phyloP scores from a whole-genome alignment of 92 coral and sea anemone species.

The Scolanthus callimorphus region DNA sequence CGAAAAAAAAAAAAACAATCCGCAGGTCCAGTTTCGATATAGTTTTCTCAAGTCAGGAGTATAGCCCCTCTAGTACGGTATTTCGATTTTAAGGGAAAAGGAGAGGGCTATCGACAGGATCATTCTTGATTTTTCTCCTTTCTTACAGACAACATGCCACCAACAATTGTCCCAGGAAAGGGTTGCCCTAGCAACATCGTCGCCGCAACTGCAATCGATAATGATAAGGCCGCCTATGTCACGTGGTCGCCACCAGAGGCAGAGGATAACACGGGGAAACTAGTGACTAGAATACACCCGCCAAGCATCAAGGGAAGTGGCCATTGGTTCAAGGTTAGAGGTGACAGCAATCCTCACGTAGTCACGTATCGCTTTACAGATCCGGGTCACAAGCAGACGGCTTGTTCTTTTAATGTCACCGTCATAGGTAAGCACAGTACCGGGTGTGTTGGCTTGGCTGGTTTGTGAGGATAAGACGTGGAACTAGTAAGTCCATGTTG shows the following conservation, averaged over 20 bases:
- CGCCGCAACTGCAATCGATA: slow-evolving; percentile 9
- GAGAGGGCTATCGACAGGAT: no score
- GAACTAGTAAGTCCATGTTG: no score
- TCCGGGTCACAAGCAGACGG: background rate
- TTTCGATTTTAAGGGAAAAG: no score
- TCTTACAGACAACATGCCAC: slow-evolving; percentile 6
- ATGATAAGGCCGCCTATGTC: slow-evolving; percentile 15
- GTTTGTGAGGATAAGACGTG: no score
- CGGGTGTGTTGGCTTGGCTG: background rate
- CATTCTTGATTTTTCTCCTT: no score
- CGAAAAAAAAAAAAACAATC: no score
- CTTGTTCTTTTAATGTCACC: slow-evolving; percentile 14
- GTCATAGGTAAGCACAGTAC: slow-evolving; percentile 17
- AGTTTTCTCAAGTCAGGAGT: no score
- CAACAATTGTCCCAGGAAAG: slow-evolving; percentile 4
- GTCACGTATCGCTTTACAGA: slow-evolving; percentile 27
- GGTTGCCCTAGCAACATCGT: slow-evolving; percentile 17
- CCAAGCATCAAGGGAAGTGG: slow-evolving; percentile 22
- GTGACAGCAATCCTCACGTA: background rate
- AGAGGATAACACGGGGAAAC: slow-evolving; percentile 18
- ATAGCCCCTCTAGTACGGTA: no score
- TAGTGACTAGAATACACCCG: slow-evolving; percentile 27
- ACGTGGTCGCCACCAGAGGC: slow-evolving; percentile 31
- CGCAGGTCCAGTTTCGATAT: no score
- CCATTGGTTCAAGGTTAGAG: slow-evolving; percentile 17